These are phyloP conservation scores for Poeciliopsis paucimaculata DNA, from an alignment of 2,797 vertebrate genomes.

Conservation along the genomic window DNA sequence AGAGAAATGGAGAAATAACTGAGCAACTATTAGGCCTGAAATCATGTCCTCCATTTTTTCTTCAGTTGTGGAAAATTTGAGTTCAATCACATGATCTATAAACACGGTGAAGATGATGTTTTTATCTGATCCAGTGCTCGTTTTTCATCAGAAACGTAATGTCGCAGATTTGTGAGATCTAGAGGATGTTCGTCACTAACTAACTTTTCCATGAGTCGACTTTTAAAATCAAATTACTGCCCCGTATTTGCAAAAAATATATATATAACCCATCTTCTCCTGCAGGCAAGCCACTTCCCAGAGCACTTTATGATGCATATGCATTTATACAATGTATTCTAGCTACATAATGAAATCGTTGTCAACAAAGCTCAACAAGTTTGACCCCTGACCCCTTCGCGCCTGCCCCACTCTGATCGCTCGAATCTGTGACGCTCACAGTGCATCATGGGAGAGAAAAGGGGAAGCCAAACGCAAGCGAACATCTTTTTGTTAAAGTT, in stretches of 20 bases:
- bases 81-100: slow-evolving; percentile 3
- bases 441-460: slow-evolving; percentile 60
- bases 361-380: slow-evolving; percentile 50
- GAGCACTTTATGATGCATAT: slow-evolving; percentile 73
- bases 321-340: slow-evolving; percentile 72
- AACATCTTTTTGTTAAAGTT: not conserved
- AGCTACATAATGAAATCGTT: slow-evolving; percentile 72
- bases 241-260: slow-evolving; percentile 45
- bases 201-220: slow-evolving; percentile 29
- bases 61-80: not conserved
- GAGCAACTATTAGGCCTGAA: slow-evolving; percentile 36
- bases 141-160: slow-evolving; percentile 28
- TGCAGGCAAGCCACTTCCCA: slow-evolving; percentile 65
- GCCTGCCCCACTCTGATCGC: slow-evolving; percentile 18
- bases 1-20: slow-evolving; percentile 2
- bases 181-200: slow-evolving; percentile 35
- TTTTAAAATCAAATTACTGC: slow-evolving; percentile 18
- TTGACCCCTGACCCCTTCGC: not conserved
- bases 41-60: slow-evolving; percentile 30
- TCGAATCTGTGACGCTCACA: slow-evolving; percentile 63
- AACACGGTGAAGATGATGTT: slow-evolving; percentile 18
- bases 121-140: slow-evolving; percentile 11
- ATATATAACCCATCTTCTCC: slow-evolving; percentile 31
- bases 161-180: slow-evolving; percentile 35
- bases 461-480: slow-evolving; percentile 9